A percentile compares a stretch with the other conserved stretches of the same genome.
Evolutionary conservation across 64 coral and sea anemone genomes (phyloP).

Genomic region (Dendrophyllia cribrosa): DNA sequence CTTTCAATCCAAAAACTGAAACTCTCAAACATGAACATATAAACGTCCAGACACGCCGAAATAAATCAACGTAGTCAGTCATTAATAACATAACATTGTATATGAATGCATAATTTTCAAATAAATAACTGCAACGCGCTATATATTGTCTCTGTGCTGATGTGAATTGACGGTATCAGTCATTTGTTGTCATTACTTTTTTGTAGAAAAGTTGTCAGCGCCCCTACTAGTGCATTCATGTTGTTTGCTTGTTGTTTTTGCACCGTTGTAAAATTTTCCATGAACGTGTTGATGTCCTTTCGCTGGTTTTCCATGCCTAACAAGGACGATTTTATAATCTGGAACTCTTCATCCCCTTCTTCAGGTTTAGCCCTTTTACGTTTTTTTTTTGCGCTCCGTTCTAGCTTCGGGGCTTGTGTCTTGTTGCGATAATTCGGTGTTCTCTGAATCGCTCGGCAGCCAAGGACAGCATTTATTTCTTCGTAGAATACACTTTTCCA

Average conservation of each 20-base stretch:
- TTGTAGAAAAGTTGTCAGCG: slow-evolving; percentile 26
- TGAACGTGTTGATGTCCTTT: too few species aligned
- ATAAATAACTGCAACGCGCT: too few species aligned
- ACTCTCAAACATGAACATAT: too few species aligned
- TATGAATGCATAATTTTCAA: too few species aligned
- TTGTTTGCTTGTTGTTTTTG: slow-evolving; percentile 32
- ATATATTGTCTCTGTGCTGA: too few species aligned
- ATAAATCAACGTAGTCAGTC: slow-evolving; percentile 19
- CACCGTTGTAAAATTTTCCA: slow-evolving; percentile 2
- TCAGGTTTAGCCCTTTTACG: too few species aligned
- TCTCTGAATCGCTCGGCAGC: too few species aligned
- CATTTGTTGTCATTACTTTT: too few species aligned
- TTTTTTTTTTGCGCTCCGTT: neutral
- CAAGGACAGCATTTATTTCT: neutral
- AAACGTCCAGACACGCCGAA: too few species aligned
- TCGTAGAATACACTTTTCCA: neutral
- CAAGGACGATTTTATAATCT: slow-evolving; percentile 3
- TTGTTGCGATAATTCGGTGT: neutral
- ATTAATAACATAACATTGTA: too few species aligned
- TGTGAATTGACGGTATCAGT: too few species aligned
- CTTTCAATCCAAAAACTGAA: too few species aligned
- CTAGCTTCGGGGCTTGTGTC: neutral
- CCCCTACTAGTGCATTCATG: slow-evolving; percentile 41
- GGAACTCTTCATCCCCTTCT: slow-evolving; percentile 8
- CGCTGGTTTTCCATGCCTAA: slow-evolving; percentile 22